Percentiles rank a stretch among this genome's conserved stretches.
Conservation (phyloP, 2,888 invertebrate genomes). For the Callosobruchus maculatus region DNA sequence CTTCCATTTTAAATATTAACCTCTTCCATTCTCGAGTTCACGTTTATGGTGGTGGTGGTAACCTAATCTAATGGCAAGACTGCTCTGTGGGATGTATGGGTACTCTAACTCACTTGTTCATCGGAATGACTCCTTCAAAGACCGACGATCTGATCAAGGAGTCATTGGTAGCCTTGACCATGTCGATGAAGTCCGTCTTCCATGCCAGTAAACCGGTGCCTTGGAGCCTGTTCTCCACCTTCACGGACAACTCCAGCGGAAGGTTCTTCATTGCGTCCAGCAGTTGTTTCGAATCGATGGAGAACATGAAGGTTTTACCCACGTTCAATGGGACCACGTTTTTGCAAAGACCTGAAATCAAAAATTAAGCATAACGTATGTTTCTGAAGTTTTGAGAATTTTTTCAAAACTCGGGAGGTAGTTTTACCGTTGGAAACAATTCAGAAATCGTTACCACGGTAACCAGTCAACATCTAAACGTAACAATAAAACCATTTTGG, state of each 20-base stretch:
- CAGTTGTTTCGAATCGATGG: slow-evolving; percentile 51
- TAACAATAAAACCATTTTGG: too few relatives aligned
- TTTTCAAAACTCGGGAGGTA: too few relatives aligned
- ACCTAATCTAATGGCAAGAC: too few relatives aligned
- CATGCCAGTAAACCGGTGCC: slow-evolving; percentile 51
- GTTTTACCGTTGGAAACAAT: too few relatives aligned
- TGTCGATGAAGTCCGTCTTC: slow-evolving; percentile 51
- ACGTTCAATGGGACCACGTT: slow-evolving; percentile 36
- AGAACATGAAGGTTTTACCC: slow-evolving; percentile 56
- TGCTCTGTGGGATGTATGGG: too few relatives aligned
- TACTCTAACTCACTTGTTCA: background rate
- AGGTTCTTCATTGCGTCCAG: slow-evolving; percentile 49
- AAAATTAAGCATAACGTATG: too few relatives aligned
- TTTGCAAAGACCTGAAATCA: slow-evolving; percentile 1
- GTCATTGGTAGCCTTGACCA: slow-evolving; percentile 45
- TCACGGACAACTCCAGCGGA: slow-evolving; percentile 54
- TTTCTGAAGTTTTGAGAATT: too few relatives aligned
- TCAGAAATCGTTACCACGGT: too few relatives aligned
- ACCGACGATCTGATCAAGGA: background rate
- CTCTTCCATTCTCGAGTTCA: too few relatives aligned
- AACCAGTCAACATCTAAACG: too few relatives aligned
- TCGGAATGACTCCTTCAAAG: background rate
- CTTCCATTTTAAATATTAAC: too few relatives aligned
- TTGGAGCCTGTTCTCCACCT: slow-evolving; percentile 50
- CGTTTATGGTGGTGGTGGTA: too few relatives aligned